Evolutionary conservation across 35 echinoderm and acorn worm genomes (phyloP), one percentile per base, ranked within the genome.

Genomic region (Amphiura filiformis): DNA sequence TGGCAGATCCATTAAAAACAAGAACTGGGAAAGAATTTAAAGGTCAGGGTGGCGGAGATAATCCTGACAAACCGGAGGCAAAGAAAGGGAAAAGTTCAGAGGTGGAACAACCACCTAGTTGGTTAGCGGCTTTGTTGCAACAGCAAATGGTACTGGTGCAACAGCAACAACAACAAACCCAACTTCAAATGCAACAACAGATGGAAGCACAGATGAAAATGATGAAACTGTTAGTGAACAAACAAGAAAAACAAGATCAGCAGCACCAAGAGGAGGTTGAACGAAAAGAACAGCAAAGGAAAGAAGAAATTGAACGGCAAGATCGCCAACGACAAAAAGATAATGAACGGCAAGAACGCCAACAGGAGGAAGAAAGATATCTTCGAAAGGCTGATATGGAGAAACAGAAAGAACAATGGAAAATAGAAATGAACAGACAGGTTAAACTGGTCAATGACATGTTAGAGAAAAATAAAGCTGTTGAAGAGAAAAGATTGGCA

Each of bases 361-460:
- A 82, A 40, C 80, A 35, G 0, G 26, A 70, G 26, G 61, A 70
- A 70, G 11, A 15, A 70, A n/a, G 26, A 30, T 2, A 70, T 26
- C 44, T 80, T 13, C 9, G 78, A 36, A 36, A 34, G 34, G 31
- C 17, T 35, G 78, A 80, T 4, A 80, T 80, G 5, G 78, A 80
- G 35, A 34, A 31, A 32, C 78, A 80, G 31, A 39, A 80, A 31
- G 34, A 39, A 18, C 26, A 37, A 82, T 44, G 42, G n/a, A 82
- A 82, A 35, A 38, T 32, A 13, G 36, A 82, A 82, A 39, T 82
- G 80, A 37, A 82, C 0, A 82, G 35, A 23, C 80, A 82, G 32
- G 32, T 18, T 13, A 44, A 38, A 39, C 12, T 82, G 23, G 80
- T 82, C 14, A 82, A 13, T 15, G 42, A 38, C 20, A 15, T 39